phyloP scores from a whole-genome alignment of 2,888 invertebrate genomes.

The Exocentrus adspersus region DNA sequence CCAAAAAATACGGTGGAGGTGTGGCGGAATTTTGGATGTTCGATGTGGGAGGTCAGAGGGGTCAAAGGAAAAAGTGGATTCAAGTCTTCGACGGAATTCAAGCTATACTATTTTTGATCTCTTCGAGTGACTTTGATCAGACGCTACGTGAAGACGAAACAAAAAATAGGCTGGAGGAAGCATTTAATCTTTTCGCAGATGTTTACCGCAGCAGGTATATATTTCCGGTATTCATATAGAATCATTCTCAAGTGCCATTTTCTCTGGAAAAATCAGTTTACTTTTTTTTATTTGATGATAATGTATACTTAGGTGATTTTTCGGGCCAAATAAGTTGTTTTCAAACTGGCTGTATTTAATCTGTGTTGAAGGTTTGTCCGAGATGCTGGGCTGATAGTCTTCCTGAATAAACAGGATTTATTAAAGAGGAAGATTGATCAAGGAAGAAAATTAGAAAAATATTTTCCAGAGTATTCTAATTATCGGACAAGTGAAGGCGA shows the following conservation, averaged over 20 bases:
- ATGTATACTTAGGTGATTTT: too few relatives aligned
- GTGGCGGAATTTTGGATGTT: conserved; percentile 81
- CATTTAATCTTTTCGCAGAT: conserved; percentile 76
- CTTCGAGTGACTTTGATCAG: conserved; percentile 84
- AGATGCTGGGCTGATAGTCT: conserved; percentile 80
- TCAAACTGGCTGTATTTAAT: background rate
- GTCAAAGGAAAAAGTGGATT: conserved; percentile 86
- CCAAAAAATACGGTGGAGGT: conserved; percentile 76
- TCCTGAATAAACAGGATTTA: conserved; percentile 85
- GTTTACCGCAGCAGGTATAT: conserved; percentile 79
- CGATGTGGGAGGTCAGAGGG: conserved; percentile 86
- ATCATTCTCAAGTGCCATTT: too few relatives aligned
- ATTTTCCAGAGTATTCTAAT: conserved; percentile 74
- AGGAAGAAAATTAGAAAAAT: conserved; percentile 71
- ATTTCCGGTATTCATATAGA: conserved; percentile 8
- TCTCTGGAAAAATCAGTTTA: too few relatives aligned
- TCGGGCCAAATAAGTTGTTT: too few relatives aligned
- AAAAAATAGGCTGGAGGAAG: conserved; percentile 78
- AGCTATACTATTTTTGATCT: conserved; percentile 83
- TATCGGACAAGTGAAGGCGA: conserved; percentile 65
- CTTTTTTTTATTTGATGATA: too few relatives aligned
- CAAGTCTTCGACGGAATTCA: conserved; percentile 82
- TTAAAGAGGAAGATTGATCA: conserved; percentile 76
- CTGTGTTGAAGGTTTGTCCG: conserved; percentile 70
- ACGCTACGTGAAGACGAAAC: conserved; percentile 75